Evolutionary conservation across 1,140 invertebrate genomes (phyloP), one percentile per base, ranked within the genome.

Genomic region (Berghia stephanieae): DNA sequence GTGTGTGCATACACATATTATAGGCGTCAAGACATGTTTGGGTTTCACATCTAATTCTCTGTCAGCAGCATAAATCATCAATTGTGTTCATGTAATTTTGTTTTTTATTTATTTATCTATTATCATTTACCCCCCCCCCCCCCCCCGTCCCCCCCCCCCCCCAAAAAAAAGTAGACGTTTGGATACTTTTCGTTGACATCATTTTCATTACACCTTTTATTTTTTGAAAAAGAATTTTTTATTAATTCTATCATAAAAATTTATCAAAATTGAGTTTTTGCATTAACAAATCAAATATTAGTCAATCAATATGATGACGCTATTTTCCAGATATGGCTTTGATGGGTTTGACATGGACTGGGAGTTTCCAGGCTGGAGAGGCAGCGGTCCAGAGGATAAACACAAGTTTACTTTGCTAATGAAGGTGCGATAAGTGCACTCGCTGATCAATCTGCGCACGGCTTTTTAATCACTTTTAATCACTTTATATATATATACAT

Each of bases 311-410:
- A n/a, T n/a, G n/a, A n/a, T n/a, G n/a, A n/a, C n/a, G n/a, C n/a
- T n/a, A n/a, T n/a, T n/a, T n/a, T n/a, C n/a, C 79, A 83, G 80
- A 86, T 95, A 98, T 88, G 94, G 96, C 83, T 99, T 99, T 86
- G 96, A 99, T 89, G 97, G 97, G 4, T 92, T 99, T 31, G 97
- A 99, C 90, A 91, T 99, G 81, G 96, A 98, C 87, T 98, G 96
- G 96, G 96, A 98, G 86, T 98, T 98, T 90, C 96, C 96, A 0
- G 94, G 94, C 0, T 93, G 94, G 85, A 90, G 96, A 43, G 96
- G 98, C 85, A 96, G 96, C 71, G 95, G 96, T 83, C 93, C 95
- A 0, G 93, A 94, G 57, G 97, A 99, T 87, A 93, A 93, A 71
- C 93, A 96, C 82, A 96, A 97, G 88, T 99, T 98, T 87, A 95